Base-by-base conservation (phyloP, 2,888 invertebrate genomes). In the Baronia brevicornis region DNA sequence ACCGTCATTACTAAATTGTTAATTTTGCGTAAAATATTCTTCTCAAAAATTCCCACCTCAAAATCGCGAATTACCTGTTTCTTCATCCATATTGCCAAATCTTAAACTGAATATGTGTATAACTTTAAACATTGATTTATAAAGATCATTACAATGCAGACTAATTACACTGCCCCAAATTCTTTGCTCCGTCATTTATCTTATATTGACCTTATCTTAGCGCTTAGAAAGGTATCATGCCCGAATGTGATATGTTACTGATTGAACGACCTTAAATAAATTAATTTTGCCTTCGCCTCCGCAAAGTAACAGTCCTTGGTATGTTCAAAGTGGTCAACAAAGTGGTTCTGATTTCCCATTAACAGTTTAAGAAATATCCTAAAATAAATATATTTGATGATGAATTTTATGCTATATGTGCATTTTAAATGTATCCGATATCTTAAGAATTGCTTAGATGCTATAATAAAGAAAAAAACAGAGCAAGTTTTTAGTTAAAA, bases 191-290 rank as follows among this genome's bases (percentile, higher is more conserved):
- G 29, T 29, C 36, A 50, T 46, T 44, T 41, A 44, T 50, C 42
- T 46, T 28, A 34, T 22, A 25, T 18, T 39, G 48, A 44, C 50
- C 48, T 51, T 48, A 42, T 33, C 39, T 38, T 38, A 43, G 43
- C 30, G 38, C 42, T 50, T 46, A 44, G 45, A 48, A 48, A 51
- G 46, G 44, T 44, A 38, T 41, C 42, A 41, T 46, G 46, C 43
- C 42, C 39, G 36, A 29, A 33, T 42, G 36, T 38, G 38, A 44
- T 33, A 37, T 34, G 41, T 39, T 37, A 38, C 30, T 29, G 36
- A 41, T 41, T 38, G 33, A 39, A 15, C 33, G 51, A 41, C 51
- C 51, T 51, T 43, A 44, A 17, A 39, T 31, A 38, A 40, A 33
- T 39, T 45, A 43, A 38, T 33, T 36, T 38, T 25, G 39, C 39